phyloP scores from a whole-genome alignment of 1,140 invertebrate species.

The Papilio machaon region DNA sequence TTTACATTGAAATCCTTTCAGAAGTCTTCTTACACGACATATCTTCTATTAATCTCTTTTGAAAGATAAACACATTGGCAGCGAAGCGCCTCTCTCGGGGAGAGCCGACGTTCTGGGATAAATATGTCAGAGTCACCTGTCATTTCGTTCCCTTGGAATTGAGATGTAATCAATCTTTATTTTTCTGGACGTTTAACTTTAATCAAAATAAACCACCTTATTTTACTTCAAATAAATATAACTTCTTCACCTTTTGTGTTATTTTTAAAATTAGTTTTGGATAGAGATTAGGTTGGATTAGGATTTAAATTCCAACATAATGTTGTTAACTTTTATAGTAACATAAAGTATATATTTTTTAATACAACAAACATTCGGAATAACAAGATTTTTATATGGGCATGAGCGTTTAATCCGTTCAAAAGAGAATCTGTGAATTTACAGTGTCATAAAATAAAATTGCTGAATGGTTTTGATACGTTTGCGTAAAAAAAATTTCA shows the following conservation, averaged over 20 bases:
- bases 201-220: neutral
- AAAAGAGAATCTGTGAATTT: slow-evolving; percentile 61
- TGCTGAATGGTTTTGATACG: slow-evolving; percentile 66
- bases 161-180: slow-evolving; percentile 21
- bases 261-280: no score
- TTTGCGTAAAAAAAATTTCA: slow-evolving; percentile 61
- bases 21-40: slow-evolving; percentile 23
- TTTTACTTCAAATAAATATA: slow-evolving; percentile 47
- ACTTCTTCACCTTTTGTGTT: neutral
- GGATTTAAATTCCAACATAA: no score
- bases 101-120: slow-evolving; percentile 11
- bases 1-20: slow-evolving; percentile 4
- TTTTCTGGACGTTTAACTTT: slow-evolving; percentile 2
- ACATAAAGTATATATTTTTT: neutral
- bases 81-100: slow-evolving; percentile 14
- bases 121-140: slow-evolving; percentile 32
- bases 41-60: slow-evolving; percentile 31
- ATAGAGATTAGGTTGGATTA: no score
- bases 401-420: slow-evolving; percentile 53
- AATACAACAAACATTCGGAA: slow-evolving; percentile 35
- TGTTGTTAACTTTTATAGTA: neutral
- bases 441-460: slow-evolving; percentile 68
- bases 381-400: slow-evolving; percentile 54
- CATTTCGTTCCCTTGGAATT: slow-evolving; percentile 19
- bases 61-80: slow-evolving; percentile 25